Base-by-base conservation (phyloP, 2,888 invertebrate species). In the Trimorus sp. region DNA sequence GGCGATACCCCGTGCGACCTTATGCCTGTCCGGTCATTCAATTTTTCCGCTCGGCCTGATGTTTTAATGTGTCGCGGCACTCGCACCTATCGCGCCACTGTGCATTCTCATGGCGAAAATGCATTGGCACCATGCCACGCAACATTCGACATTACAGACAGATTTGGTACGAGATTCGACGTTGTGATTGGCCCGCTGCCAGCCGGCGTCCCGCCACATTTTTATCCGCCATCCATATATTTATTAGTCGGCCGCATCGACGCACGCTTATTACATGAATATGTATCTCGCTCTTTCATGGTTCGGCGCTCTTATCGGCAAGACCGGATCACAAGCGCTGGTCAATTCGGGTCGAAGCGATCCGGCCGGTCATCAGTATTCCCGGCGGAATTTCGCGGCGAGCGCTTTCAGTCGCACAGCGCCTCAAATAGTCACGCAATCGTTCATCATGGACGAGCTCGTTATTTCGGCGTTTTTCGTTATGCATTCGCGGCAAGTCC, bases 151-250 rank as follows among this genome's bases (percentile, higher is more conserved):
- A 84, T 85, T 85, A 86, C 85, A 84, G 84, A 86, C 84, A 84
- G 84, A 85, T 86, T 83, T 82, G 78, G 78, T 82, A 84, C n/a
- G 82, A 84, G 84, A 86, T 86, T 86, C 76, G 81, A 58, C 80
- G 82, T 84, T 85, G 84, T 81, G 82, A 85, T 86, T 88, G 88
- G 88, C 85, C 58, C 56, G 37, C 42, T 65, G 86, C 88, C 88
- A 88, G 68, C 36, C 49, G 73, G 82, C 83, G 79, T 84, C 74
- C 59, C 51, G 83, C 71, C 68, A 53, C 79, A 78, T 73, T 82
- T 81, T 71, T 62, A 62, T 70, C 66, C 73, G 73, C 74, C 56
- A 16, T 49, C 26, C 49, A 59, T 79, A 65, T 62, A 59, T 74
- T 71, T 63, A 71, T 82, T 79, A 71, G 53, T 60, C 48, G 49